Evolutionary conservation across 2,888 invertebrate genomes (phyloP), one percentile per base, ranked within the genome.

Genomic region (Drosophila histrio): DNA sequence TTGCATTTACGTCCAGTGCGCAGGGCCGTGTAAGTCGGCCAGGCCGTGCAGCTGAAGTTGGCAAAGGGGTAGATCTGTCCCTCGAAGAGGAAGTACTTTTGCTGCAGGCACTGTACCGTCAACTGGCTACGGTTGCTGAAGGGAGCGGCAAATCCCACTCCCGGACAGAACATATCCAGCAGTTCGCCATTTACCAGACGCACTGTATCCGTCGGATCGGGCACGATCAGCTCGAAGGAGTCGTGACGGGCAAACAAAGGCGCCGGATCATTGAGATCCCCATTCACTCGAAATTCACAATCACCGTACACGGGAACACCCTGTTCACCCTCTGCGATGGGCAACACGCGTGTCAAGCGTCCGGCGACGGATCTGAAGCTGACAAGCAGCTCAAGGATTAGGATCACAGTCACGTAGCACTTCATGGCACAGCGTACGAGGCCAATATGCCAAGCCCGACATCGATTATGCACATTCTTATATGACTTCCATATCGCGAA

Each of bases 181-280:
- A 76, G 36, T 17, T 89, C 77, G 0, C 90, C 89, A 58, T 87
- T 85, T 0, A 41, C 34, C 0, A 91, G 56, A n/a, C 72, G 76
- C 24, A 91, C 85, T 1, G 87, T 67, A 24, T 91, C 90, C 39
- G 78, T 69, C 3, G 86, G 52, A 46, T 87, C 82, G 0, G 91
- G 91, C 7, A 84, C 63, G 0, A 90, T 36, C 22, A 91, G 73
- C 21, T 89, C 79, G 2, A 66, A 79, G 9, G 88, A 82, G 0
- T 91, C 91, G 3, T 91, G 89, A 28, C 90, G 91, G 1, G 94
- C 84, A 69, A 94, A 92, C 5, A 95, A 91, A 0, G 95, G 94
- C 71, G 94, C 94, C 0, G 94, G 94, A 71, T 94, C 90, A 6
- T 69, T 89, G 2, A 90, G 79, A 68, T 89, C 91, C 0, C 89